These are phyloP conservation scores for Drosophila meridionalis DNA, from an alignment of 2,888 invertebrate species.

Conservation along the genomic window DNA sequence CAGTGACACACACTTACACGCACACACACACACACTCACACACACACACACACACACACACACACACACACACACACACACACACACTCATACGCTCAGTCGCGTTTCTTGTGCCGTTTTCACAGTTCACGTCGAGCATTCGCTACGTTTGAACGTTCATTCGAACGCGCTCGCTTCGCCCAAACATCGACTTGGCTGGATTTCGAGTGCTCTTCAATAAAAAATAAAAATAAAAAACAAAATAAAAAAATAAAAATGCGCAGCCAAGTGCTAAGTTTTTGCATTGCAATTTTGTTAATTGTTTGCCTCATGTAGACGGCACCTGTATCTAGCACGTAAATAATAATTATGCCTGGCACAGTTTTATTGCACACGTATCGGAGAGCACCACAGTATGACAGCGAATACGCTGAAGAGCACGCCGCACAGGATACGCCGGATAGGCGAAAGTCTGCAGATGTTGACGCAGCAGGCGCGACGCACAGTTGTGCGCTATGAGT, in stretches of 20 bases:
- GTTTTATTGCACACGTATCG: constrained; percentile 3
- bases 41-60: constrained; percentile 10
- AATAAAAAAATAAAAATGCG: constrained; percentile 68
- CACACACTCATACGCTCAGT: constrained; percentile 11
- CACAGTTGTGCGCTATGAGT: constrained; percentile 71
- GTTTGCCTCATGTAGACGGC: constrained; percentile 69
- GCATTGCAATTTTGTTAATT: constrained; percentile 78
- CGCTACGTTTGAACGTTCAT: constrained; percentile 66
- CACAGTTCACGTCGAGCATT: constrained; percentile 72
- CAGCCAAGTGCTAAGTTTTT: constrained; percentile 78
- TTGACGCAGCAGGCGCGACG: constrained; percentile 74
- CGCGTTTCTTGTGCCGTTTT: constrained; percentile 46
- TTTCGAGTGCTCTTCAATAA: constrained; percentile 13
- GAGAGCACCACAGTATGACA: constrained; percentile 29
- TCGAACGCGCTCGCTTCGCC: constrained; percentile 24
- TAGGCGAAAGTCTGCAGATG: constrained; percentile 78
- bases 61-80: constrained; percentile 10
- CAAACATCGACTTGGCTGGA: constrained; percentile 7
- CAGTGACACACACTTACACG: constrained; percentile 9
- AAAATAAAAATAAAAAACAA: constrained; percentile 44
- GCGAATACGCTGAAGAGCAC: constrained; percentile 51
- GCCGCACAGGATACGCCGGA: constrained; percentile 63
- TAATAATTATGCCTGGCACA: constrained; percentile 29
- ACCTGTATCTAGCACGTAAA: constrained; percentile 13
- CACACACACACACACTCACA: constrained; percentile 8